Evolutionary conservation across 2,113 vertebrate genomes (phyloP).

Genomic region (Sebastes fasciatus): DNA sequence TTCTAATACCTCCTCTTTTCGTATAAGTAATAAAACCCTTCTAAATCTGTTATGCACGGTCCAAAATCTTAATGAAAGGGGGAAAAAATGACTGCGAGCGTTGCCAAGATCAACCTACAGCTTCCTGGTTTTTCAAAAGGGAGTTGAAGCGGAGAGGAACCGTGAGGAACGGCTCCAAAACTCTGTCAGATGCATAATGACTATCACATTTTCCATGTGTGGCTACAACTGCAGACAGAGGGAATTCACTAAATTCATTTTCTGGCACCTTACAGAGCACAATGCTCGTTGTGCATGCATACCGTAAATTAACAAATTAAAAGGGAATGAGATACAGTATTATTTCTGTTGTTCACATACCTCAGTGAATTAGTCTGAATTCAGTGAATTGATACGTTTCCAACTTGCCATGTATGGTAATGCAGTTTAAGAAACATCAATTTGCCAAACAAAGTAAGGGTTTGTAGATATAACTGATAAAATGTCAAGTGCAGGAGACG

Average conservation of each 20-base stretch:
- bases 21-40: constrained; percentile 86
- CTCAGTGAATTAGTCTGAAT: constrained; percentile 9
- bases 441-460: background rate
- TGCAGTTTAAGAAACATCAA: background rate
- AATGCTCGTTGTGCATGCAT: constrained; percentile 21
- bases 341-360: constrained; percentile 26
- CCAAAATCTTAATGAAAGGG: constrained; percentile 88
- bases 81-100: constrained; percentile 74
- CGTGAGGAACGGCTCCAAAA: constrained; percentile 76
- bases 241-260: constrained; percentile 51
- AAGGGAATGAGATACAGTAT: background rate
- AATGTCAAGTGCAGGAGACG: background rate
- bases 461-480: background rate
- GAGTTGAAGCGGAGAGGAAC: constrained; percentile 77
- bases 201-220: constrained; percentile 86
- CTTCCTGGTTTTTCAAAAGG: constrained; percentile 90
- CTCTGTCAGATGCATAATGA: constrained; percentile 87
- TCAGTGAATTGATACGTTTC: constrained; percentile 9
- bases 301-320: constrained; percentile 17
- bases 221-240: constrained; percentile 49
- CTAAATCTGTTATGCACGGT: constrained; percentile 87
- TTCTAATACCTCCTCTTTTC: constrained; percentile 85
- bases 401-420: background rate
- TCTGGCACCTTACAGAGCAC: constrained; percentile 41
- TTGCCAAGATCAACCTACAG: constrained; percentile 93